Evolutionary conservation across 2,113 vertebrate genomes (phyloP).

Genomic region (Perca fluviatilis): DNA sequence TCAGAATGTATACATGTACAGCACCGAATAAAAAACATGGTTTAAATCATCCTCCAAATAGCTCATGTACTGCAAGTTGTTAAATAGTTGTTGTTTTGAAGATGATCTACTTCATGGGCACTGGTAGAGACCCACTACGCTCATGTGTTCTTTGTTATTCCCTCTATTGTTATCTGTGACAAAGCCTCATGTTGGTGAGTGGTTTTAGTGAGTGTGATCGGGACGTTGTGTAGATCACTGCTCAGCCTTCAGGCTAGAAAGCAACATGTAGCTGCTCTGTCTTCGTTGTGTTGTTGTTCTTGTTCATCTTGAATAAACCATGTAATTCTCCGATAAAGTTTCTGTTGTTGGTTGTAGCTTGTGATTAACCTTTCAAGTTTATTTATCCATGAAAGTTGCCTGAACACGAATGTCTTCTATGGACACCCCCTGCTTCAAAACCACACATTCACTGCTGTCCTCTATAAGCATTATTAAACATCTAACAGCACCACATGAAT

Average conservation of each 20-base stretch:
- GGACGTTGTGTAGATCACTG: constrained; percentile 46
- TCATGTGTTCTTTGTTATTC: constrained; percentile 37
- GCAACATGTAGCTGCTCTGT: constrained; percentile 28
- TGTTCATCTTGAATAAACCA: neutral
- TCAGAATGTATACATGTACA: too few relatives aligned
- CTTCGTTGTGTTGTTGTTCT: constrained; percentile 26
- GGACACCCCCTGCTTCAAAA: neutral
- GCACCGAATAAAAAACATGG: neutral
- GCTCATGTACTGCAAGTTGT: neutral
- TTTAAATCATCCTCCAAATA: neutral
- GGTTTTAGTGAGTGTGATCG: constrained; percentile 50
- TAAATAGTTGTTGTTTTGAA: neutral
- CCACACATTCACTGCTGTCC: neutral
- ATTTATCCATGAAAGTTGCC: neutral
- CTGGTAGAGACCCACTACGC: neutral
- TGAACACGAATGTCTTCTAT: neutral
- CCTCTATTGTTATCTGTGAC: constrained; percentile 38
- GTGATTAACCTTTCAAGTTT: neutral
- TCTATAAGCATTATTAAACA: neutral
- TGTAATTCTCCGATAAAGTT: neutral
- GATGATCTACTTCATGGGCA: neutral
- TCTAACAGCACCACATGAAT: neutral
- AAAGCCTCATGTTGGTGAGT: constrained; percentile 39
- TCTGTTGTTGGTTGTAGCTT: neutral
- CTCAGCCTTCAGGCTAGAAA: constrained; percentile 49